Evolutionary conservation across 1,140 invertebrate species (phyloP).

Genomic region (Dysdera silvatica): DNA sequence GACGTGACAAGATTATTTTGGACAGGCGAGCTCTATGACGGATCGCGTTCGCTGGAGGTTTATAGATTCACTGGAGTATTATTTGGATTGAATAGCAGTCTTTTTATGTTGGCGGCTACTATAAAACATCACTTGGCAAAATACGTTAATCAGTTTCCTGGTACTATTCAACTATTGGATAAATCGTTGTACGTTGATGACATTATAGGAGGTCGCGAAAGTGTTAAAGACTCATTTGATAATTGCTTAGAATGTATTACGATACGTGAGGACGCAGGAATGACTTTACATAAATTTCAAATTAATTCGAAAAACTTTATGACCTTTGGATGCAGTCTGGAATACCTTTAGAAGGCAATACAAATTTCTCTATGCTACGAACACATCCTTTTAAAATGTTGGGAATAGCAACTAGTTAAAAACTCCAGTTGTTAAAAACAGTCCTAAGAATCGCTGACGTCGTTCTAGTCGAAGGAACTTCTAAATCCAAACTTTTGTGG

Average conservation of each 20-base stretch:
- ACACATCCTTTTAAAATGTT: no score
- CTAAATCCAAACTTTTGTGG: no score
- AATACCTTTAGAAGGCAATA: no score
- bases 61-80: constrained; percentile 11
- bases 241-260: background rate
- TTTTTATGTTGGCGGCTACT: constrained; percentile 19
- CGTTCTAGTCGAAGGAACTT: no score
- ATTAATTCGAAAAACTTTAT: background rate
- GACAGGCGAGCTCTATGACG: background rate
- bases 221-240: background rate
- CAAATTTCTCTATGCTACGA: no score
- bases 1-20: constrained; percentile 13
- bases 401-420: no score
- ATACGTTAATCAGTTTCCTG: background rate
- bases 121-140: constrained; percentile 12
- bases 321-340: background rate
- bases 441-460: no score
- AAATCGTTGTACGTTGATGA: background rate
- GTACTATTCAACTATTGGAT: background rate
- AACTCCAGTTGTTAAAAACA: no score
- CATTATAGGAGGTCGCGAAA: background rate
- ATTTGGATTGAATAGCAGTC: constrained; percentile 18
- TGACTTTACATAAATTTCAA: background rate
- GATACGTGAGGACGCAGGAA: background rate
- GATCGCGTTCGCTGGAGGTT: background rate